Evolutionary conservation across 2,797 vertebrate species (phyloP), one percentile per base, ranked within the genome.

Genomic region (Scolopax bukidnonensis): DNA sequence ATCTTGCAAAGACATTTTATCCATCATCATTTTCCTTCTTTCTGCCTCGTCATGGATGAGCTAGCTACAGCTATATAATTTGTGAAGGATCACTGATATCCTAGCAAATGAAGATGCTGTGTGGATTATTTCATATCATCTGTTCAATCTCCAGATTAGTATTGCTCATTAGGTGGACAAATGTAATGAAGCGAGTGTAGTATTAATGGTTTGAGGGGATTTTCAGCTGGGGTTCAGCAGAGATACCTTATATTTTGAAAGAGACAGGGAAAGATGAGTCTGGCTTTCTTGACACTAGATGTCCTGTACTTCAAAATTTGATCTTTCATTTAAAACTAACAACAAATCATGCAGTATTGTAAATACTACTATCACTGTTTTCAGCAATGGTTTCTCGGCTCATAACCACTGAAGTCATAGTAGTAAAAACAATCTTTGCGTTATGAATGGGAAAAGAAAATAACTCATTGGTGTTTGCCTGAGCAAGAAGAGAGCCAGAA

Each of bases 281-380:
- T 65, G 71, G 4, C 5, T 47, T 47, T 51, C 2, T 5, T 6
- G 19, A 12, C 8, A 17, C 0, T 2, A 50, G 19, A 33, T 10
- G 53, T 6, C 3, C 19, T 16, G 10, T 8, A 7, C 47, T 75
- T 85, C 18, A 89, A 80, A 71, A 74, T 12, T 4, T 8, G 59
- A 24, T 40, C 12, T n/a, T 38, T 12, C 1, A 0, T 30, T 77
- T 38, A 33, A 73, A 80, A 56, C 16, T 33, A 27, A 54, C 27
- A 69, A 4, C 4, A 24, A 47, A 24, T 43, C 45, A 30, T 9
- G 53, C 6, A 4, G 9, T 21, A 5, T 14, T 36, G 20, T 20
- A 57, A 74, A 57, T 53, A 17, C 28, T 83, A 6, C 6, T 9
- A 10, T 20, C 18, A 15, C 8, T 61, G 13, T 16, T 71, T 70